These are phyloP conservation scores for Magallana angulata DNA, from an alignment of 1,140 invertebrate species.

Conservation along the genomic window DNA sequence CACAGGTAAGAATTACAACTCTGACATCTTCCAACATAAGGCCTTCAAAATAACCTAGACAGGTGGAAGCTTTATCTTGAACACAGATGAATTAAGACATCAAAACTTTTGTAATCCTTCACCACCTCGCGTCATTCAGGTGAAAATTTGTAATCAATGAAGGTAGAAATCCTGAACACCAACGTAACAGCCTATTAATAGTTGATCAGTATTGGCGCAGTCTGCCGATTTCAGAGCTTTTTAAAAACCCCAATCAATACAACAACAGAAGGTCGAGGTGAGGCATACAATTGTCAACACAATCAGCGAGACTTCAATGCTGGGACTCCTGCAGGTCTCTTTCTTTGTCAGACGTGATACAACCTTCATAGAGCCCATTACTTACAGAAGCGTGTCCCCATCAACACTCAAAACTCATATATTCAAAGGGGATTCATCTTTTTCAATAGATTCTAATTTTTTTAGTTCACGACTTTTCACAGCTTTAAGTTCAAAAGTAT, in stretches of 20 bases:
- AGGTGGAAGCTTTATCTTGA: not conserved
- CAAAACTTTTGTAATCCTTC: not conserved
- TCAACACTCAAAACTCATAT: too few relatives aligned
- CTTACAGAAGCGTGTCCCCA: not conserved
- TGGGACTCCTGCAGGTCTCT: not conserved
- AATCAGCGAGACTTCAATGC: not conserved
- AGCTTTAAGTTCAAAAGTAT: not conserved
- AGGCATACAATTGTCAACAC: slow-evolving; percentile 15
- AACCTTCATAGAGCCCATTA: not conserved
- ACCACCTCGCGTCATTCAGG: not conserved
- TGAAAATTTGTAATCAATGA: slow-evolving; percentile 16
- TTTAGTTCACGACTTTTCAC: not conserved
- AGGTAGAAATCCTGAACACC: not conserved
- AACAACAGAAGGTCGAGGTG: slow-evolving; percentile 29
- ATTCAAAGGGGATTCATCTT: too few relatives aligned
- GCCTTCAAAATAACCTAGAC: not conserved
- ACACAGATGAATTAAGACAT: slow-evolving; percentile 12
- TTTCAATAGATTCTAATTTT: too few relatives aligned
- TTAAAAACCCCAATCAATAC: slow-evolving; percentile 13
- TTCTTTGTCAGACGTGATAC: slow-evolving; percentile 21
- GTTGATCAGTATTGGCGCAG: slow-evolving; percentile 6
- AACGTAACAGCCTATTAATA: slow-evolving; percentile 11
- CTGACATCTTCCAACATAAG: not conserved
- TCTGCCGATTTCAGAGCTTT: slow-evolving; percentile 17
- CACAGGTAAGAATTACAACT: not conserved